Evolutionary conservation across 2,888 invertebrate genomes (phyloP).

Genomic region (Caenorhabditis afra): DNA sequence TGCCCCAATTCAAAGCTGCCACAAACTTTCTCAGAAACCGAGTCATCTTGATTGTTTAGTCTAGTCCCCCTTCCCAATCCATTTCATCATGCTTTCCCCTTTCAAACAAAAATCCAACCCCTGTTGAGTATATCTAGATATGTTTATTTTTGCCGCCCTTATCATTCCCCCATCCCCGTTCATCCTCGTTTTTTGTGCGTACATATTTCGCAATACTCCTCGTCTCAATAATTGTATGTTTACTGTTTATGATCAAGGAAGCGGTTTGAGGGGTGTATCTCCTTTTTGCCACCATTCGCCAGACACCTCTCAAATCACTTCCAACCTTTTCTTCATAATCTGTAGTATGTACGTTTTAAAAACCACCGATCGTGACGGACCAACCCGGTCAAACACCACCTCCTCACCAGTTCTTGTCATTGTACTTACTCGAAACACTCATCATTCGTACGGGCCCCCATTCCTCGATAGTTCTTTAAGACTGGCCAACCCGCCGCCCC

Average conservation of each 20-base stretch:
- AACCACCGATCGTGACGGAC: neutral
- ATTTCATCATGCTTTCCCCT: no score
- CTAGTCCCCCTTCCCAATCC: neutral
- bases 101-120: neutral
- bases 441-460: neutral
- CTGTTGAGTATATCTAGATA: slow-evolving; percentile 29
- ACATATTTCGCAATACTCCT: neutral
- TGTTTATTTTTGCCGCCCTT: slow-evolving; percentile 8
- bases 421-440: slow-evolving; percentile 5
- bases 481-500: neutral
- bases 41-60: slow-evolving; percentile 6
- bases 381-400: no score
- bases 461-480: neutral
- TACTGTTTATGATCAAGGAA: slow-evolving; percentile 5
- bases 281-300: neutral
- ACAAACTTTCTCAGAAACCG: neutral
- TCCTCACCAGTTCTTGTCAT: slow-evolving; percentile 12
- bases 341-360: slow-evolving; percentile 28
- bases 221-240: neutral
- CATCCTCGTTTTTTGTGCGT: neutral
- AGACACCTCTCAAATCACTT: neutral
- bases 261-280: neutral
- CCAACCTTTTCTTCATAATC: neutral
- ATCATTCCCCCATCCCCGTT: neutral
- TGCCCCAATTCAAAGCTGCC: neutral